Evolutionary conservation across 2,888 invertebrate genomes (phyloP).

Genomic region (Brachyptera putata): DNA sequence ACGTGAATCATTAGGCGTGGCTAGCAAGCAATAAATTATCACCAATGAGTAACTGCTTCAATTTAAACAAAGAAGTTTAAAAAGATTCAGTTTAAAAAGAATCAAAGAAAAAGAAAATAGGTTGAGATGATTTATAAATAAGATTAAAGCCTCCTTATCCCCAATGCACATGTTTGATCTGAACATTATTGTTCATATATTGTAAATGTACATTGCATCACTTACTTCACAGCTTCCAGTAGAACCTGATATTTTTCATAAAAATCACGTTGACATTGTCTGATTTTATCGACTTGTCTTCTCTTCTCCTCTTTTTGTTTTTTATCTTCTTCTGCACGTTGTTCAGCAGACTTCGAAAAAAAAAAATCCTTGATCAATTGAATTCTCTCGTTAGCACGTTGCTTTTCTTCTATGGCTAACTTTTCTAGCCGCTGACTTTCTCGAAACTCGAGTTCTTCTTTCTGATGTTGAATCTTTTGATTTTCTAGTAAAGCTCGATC

Average conservation of each 20-base stretch:
- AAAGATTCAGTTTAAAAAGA: no score
- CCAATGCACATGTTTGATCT: no score
- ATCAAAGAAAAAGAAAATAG: no score
- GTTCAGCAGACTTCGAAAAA: no score
- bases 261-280: conserved; percentile 27
- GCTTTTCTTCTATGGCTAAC: conserved; percentile 19
- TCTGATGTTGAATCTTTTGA: conserved; percentile 14
- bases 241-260: conserved; percentile 31
- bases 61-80: no score
- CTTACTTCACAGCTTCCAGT: conserved; percentile 32
- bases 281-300: conserved; percentile 31
- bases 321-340: conserved; percentile 21
- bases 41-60: no score
- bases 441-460: conserved; percentile 23
- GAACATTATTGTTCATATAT: no score
- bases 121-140: no score
- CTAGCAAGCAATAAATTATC: no score
- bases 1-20: neutral
- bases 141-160: no score
- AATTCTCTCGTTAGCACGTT: conserved; percentile 21
- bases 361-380: conserved; percentile 12
- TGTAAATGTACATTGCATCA: no score
- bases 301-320: conserved; percentile 35
- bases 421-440: conserved; percentile 21
- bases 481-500: neutral